Conservation (phyloP, 2,888 invertebrate genomes). For the Tenodera sinensis region DNA sequence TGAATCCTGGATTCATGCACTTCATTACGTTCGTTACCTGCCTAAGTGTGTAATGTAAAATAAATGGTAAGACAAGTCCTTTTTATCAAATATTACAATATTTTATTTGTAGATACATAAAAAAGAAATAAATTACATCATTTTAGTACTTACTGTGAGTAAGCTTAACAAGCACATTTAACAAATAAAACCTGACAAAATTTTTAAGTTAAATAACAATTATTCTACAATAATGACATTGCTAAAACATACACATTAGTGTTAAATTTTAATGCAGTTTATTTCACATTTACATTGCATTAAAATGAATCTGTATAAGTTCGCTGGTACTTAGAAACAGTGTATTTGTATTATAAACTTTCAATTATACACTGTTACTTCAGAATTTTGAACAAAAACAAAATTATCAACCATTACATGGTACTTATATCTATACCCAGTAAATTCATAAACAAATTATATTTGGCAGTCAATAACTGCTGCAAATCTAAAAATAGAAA, state of each 20-base stretch:
- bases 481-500: no score
- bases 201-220: neutral
- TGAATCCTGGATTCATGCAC: no score
- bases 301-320: neutral
- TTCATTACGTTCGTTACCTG: no score
- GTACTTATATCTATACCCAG: no score
- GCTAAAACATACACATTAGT: neutral
- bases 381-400: no score
- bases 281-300: neutral
- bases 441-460: no score
- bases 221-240: neutral
- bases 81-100: neutral
- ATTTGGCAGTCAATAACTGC: no score
- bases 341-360: no score
- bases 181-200: neutral
- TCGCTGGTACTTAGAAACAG: neutral
- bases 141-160: neutral
- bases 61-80: no score
- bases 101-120: neutral
- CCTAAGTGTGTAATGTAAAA: no score
- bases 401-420: no score
- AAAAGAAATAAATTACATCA: neutral
- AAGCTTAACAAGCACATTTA: neutral
- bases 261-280: neutral
- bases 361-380: no score